These are phyloP conservation scores for Drosophila cognata DNA, from an alignment of 2,888 invertebrate genomes.

Conservation along the genomic window DNA sequence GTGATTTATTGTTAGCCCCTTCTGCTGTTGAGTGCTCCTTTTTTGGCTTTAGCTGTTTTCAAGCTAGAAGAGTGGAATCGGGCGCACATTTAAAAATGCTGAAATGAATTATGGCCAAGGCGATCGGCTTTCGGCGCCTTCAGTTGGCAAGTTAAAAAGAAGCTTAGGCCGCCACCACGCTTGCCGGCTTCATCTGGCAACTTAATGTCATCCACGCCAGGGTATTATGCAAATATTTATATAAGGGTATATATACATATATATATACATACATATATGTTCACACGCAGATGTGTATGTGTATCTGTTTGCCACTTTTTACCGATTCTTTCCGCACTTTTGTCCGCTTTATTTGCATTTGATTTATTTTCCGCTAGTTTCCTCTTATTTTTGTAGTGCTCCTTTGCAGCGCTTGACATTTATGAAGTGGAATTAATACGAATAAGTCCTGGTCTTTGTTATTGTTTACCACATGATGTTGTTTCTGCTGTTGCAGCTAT, in stretches of 20 bases:
- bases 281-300: not conserved
- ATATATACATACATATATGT: not conserved
- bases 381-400: conserved; percentile 17
- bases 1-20: conserved; percentile 53
- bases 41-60: not conserved
- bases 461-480: conserved; percentile 16
- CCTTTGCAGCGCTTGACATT: conserved; percentile 38
- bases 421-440: conserved; percentile 59
- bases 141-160: conserved; percentile 24
- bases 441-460: conserved; percentile 33
- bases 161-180: conserved; percentile 36
- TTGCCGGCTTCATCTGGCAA: conserved; percentile 43
- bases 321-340: conserved; percentile 15
- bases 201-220: conserved; percentile 53
- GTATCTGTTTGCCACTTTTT: conserved; percentile 10
- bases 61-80: not conserved
- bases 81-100: conserved; percentile 24
- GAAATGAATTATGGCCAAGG: conserved; percentile 52
- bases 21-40: not conserved
- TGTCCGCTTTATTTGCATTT: conserved; percentile 33
- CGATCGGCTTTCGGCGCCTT: conserved; percentile 24
- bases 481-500: conserved; percentile 3
- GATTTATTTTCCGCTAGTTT: conserved; percentile 23
- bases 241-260: conserved; percentile 45
- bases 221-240: conserved; percentile 58